Evolutionary conservation across 1,140 invertebrate species (phyloP).

Genomic region (Hesperophylax magnus): DNA sequence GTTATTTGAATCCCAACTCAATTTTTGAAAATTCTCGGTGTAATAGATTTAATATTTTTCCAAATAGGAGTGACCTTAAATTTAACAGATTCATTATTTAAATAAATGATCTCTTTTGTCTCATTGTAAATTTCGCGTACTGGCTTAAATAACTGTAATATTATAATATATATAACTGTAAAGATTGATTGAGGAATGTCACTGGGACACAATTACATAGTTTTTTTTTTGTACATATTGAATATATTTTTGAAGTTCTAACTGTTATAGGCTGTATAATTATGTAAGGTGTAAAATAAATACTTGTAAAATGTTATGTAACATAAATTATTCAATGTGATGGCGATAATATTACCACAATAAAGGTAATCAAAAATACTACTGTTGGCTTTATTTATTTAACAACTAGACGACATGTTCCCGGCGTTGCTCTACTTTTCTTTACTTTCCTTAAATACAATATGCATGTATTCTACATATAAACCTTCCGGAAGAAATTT

Average conservation of each 20-base stretch:
- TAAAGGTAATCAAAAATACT: constrained; percentile 47
- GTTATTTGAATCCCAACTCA: too few relatives aligned
- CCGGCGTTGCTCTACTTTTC: too few relatives aligned
- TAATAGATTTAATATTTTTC: too few relatives aligned
- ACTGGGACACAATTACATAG: constrained; percentile 6
- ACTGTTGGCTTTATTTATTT: constrained; percentile 33
- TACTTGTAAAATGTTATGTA: constrained; percentile 47
- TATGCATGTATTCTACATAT: too few relatives aligned
- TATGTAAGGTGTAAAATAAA: constrained; percentile 33
- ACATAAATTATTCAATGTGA: constrained; percentile 53
- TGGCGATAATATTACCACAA: constrained; percentile 42
- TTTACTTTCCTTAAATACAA: too few relatives aligned
- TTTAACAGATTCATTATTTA: neutral
- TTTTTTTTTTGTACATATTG: constrained; percentile 40
- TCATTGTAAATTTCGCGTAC: constrained; percentile 22
- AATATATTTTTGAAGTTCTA: constrained; percentile 35
- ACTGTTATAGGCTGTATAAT: constrained; percentile 45
- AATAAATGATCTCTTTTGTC: constrained; percentile 9
- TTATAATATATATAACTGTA: too few relatives aligned
- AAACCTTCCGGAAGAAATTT: too few relatives aligned
- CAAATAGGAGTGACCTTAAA: too few relatives aligned
- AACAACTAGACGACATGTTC: neutral
- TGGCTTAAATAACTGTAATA: neutral
- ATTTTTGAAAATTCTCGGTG: too few relatives aligned
- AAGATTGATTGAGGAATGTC: too few relatives aligned